Percentiles rank a stretch among this genome's conserved stretches.
phyloP scores from a whole-genome alignment of 2,113 vertebrate species.

The Rhinopomastus cyanomelas region DNA sequence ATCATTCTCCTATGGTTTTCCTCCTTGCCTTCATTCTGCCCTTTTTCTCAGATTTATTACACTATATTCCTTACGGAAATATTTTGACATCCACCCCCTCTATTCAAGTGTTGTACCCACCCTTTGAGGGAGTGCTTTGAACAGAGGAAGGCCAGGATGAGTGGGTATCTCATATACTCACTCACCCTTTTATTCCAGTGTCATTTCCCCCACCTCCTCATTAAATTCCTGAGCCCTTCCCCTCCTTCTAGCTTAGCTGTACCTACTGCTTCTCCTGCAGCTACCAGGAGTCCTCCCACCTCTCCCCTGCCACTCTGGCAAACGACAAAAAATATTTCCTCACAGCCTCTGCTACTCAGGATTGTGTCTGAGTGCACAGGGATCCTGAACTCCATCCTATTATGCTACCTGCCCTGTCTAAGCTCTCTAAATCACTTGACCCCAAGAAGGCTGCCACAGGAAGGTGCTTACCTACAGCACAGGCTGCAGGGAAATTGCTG shows the following conservation, averaged over 20 bases:
- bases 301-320: conserved; percentile 5
- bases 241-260: conserved; percentile 55
- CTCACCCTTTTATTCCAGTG: conserved; percentile 62
- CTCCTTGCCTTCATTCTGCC: conserved; percentile 47
- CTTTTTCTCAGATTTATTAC: conserved; percentile 61
- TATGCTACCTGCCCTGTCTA: not conserved
- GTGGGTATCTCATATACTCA: conserved; percentile 33
- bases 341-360: not conserved
- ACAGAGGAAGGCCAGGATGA: conserved; percentile 39
- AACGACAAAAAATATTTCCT: conserved; percentile 19
- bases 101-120: conserved; percentile 26
- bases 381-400: not conserved
- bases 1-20: conserved; percentile 31
- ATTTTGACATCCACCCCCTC: conserved; percentile 58
- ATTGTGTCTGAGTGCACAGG: not conserved
- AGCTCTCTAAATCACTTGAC: conserved; percentile 14
- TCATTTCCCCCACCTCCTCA: conserved; percentile 63
- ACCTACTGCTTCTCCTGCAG: conserved; percentile 20
- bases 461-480: not conserved
- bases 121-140: conserved; percentile 60
- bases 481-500: not conserved
- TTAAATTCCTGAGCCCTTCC: conserved; percentile 47
- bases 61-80: conserved; percentile 55
- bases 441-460: not conserved
- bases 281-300: not conserved